Base-by-base conservation (phyloP, 2,888 invertebrate species). In the Eristalis arbustorum region DNA sequence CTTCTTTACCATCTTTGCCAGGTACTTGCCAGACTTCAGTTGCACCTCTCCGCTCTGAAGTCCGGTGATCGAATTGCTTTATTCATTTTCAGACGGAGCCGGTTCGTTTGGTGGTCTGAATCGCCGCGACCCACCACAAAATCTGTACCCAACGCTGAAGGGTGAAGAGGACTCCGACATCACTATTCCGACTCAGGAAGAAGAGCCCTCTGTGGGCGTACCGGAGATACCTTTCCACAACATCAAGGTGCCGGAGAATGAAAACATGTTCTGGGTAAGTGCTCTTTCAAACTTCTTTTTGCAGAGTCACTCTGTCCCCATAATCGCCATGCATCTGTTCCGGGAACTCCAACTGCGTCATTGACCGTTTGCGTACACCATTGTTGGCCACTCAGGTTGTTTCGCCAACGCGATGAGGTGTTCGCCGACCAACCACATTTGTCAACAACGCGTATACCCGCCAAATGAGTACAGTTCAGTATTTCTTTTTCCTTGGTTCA, bases 231-330 rank as follows among this genome's bases (percentile, higher is more conserved):
- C 91, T n/a, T 92, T 91, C 40, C 89, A 91, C 64, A 90, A 91
- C 25, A 89, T 92, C n/a, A 91, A 92, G 79, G 92, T 92, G 64
- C 92, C 92, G 0, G 91, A 91, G 78, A 90, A 90, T 80, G 91
- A 92, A 72, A 92, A 92, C 61, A 91, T 91, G 90, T 92, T 91
- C 88, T 92, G 92, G 92, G 91, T 92, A 91, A 80, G 91, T 85
- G 37, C 42, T 49, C 25, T 11, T 37, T 66, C 6, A 11, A 13
- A 14, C 23, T 28, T 34, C 34, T 28, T 57, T 66, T 57, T n/a
- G 13, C 37, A 34, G 56, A 37, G 18, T 64, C 34, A 49, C 56
- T 57, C 37, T 28, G 14, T 66, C n/a, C 42, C n/a, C 14, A 42
- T 1, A 42, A 25, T 28, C 28, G 31, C n/a, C 31, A 62, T 59